These are phyloP conservation scores for Beris morrisii DNA, from an alignment of 2,888 invertebrate species.

Conservation along the genomic window DNA sequence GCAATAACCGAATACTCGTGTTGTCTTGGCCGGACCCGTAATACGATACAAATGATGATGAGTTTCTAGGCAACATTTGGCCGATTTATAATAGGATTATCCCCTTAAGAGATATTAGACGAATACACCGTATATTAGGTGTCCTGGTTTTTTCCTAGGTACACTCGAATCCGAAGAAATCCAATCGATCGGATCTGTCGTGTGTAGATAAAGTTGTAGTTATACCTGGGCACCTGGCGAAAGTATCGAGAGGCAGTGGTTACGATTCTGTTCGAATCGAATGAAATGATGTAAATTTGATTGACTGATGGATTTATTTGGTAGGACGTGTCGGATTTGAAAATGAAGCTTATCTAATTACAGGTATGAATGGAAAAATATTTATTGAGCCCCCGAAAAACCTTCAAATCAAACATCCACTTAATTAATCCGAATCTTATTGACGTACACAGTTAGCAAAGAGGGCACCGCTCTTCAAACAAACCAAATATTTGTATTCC, in stretches of 20 bases:
- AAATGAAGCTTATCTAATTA: no score
- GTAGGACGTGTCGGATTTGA: background rate
- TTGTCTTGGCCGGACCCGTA: slow-evolving; percentile 11
- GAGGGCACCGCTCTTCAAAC: no score
- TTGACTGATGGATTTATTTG: slow-evolving; percentile 4
- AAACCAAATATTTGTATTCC: no score
- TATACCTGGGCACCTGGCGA: background rate
- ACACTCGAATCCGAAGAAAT: background rate
- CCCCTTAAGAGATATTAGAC: slow-evolving; percentile 11
- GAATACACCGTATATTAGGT: slow-evolving; percentile 15
- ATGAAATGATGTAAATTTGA: background rate
- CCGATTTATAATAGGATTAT: slow-evolving; percentile 31
- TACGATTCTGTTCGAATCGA: slow-evolving; percentile 10
- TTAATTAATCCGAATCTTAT: no score
- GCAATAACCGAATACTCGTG: slow-evolving; percentile 19
- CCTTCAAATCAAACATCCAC: no score
- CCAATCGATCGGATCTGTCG: background rate
- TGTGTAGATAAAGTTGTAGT: background rate
- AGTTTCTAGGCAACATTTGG: slow-evolving; percentile 26
- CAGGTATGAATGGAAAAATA: no score
- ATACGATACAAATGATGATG: slow-evolving; percentile 30
- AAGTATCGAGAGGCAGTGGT: background rate
- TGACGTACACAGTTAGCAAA: no score
- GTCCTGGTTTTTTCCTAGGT: background rate
- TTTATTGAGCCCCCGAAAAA: no score